Evolutionary conservation across 2,888 invertebrate species (phyloP).

Genomic region (Onthophagus sagittarius): DNA sequence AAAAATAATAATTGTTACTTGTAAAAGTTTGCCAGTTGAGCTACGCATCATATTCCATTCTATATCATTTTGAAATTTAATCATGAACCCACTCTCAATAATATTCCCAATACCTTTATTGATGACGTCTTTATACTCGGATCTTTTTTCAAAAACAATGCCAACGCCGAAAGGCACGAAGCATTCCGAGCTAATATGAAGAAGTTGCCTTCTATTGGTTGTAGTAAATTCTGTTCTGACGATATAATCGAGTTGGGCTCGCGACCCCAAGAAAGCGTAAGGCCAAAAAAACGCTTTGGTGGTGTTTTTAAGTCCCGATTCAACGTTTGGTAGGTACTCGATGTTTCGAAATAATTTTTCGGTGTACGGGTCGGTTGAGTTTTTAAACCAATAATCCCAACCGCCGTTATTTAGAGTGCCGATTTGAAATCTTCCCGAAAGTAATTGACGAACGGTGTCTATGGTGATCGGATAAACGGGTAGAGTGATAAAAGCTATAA

Average conservation of each 20-base stretch:
- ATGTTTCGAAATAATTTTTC: constrained; percentile 61
- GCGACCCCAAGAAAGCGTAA: constrained; percentile 73
- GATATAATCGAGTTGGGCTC: constrained; percentile 67
- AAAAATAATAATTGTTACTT: constrained; percentile 49
- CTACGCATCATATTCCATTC: constrained; percentile 69
- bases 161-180: constrained; percentile 70
- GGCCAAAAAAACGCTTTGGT: constrained; percentile 75
- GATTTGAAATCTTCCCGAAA: constrained; percentile 64
- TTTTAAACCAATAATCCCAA: constrained; percentile 71
- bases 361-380: constrained; percentile 62
- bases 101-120: constrained; percentile 59
- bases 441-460: constrained; percentile 64
- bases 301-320: constrained; percentile 68
- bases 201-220: constrained; percentile 57
- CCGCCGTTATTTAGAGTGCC: constrained; percentile 72
- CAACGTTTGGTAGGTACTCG: constrained; percentile 63
- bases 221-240: constrained; percentile 68
- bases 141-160: constrained; percentile 60
- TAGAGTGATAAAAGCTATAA: constrained; percentile 78
- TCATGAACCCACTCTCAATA: constrained; percentile 64
- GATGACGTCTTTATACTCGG: constrained; percentile 61
- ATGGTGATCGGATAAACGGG: constrained; percentile 72
- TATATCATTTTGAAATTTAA: constrained; percentile 66
- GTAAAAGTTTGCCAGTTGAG: constrained; percentile 57
- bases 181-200: constrained; percentile 72